Evolutionary conservation across 1,140 invertebrate genomes (phyloP).

Genomic region (Bombus consobrinus): DNA sequence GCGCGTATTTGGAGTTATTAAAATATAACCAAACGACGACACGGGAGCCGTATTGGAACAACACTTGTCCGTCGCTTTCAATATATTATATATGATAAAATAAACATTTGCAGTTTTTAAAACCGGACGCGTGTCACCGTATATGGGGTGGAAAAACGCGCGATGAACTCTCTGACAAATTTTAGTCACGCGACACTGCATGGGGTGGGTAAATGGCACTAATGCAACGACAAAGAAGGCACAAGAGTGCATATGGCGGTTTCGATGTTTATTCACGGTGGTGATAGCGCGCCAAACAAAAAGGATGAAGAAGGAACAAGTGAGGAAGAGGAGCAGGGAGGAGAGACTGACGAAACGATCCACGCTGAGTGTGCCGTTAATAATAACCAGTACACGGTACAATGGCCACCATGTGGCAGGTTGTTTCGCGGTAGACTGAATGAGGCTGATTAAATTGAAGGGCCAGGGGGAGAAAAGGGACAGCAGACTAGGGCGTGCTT

Average conservation of each 20-base stretch:
- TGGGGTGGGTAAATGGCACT: slow-evolving; percentile 54
- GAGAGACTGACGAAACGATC: slow-evolving; percentile 57
- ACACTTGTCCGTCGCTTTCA: neutral
- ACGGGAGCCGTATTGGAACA: neutral
- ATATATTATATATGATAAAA: neutral
- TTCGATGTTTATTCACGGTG: slow-evolving; percentile 58
- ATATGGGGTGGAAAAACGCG: neutral
- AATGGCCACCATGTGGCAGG: slow-evolving; percentile 75
- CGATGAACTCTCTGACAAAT: slow-evolving; percentile 10
- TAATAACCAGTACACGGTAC: slow-evolving; percentile 61
- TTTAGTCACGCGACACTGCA: slow-evolving; percentile 37
- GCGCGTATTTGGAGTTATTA: neutral
- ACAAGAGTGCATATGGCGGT: slow-evolving; percentile 59
- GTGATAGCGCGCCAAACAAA: slow-evolving; percentile 50
- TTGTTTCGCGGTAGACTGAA: slow-evolving; percentile 76
- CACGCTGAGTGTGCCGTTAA: slow-evolving; percentile 56
- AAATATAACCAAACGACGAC: neutral
- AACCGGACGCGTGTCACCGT: slow-evolving; percentile 12
- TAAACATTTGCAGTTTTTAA: slow-evolving; percentile 37
- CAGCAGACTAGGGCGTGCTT: slow-evolving; percentile 51
- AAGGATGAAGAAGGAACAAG: neutral
- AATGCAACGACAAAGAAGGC: slow-evolving; percentile 56
- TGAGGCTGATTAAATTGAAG: slow-evolving; percentile 77
- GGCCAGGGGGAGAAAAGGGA: slow-evolving; percentile 57
- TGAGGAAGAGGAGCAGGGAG: neutral